Evolutionary conservation across 2,888 invertebrate genomes (phyloP).

Genomic region (Matsumyia berberina): DNA sequence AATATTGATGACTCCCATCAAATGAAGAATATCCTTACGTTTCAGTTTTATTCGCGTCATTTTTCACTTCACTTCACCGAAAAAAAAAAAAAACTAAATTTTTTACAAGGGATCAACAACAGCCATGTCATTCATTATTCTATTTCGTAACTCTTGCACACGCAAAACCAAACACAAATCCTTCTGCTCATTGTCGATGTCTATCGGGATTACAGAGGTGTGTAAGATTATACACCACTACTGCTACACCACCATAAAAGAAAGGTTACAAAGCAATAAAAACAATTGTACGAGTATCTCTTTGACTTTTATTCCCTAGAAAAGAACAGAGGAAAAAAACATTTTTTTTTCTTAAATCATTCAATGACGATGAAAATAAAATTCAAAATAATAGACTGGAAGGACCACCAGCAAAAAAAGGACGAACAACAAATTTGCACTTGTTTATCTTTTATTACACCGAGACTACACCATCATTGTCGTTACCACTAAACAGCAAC

Average conservation of each 20-base stretch:
- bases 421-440: constrained; percentile 59
- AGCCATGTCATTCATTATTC: constrained; percentile 59
- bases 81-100: constrained; percentile 32
- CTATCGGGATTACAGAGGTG: constrained; percentile 23
- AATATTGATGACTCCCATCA: constrained; percentile 75
- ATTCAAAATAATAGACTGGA: constrained; percentile 45
- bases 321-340: background rate
- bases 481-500: constrained; percentile 32
- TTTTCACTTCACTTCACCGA: constrained; percentile 60
- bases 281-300: constrained; percentile 65
- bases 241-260: constrained; percentile 11
- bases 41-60: constrained; percentile 75
- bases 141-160: constrained; percentile 61
- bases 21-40: constrained; percentile 72
- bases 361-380: constrained; percentile 62
- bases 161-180: constrained; percentile 31
- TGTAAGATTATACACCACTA: constrained; percentile 9
- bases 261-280: constrained; percentile 31
- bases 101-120: constrained; percentile 56
- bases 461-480: constrained; percentile 50
- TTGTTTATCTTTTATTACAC: constrained; percentile 72
- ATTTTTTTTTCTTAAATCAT: constrained; percentile 53
- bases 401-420: constrained; percentile 22
- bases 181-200: constrained; percentile 54
- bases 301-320: constrained; percentile 37